Conservation (phyloP, 2,113 vertebrate species). For the Podocnemis expansa region DNA sequence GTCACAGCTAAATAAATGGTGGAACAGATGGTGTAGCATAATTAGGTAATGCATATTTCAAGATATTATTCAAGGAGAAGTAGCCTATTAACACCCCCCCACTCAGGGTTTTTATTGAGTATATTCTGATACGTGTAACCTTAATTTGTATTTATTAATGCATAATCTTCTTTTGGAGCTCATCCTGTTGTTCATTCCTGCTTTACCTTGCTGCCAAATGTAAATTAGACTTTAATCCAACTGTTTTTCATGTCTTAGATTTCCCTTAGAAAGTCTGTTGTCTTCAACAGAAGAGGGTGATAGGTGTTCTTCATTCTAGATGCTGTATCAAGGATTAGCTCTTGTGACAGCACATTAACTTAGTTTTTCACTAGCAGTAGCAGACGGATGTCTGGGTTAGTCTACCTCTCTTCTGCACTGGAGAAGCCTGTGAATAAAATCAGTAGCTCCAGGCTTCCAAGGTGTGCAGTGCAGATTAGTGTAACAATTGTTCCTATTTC, state of each 20-base stretch:
- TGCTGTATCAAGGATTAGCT: background rate
- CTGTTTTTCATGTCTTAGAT: background rate
- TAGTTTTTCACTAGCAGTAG: background rate
- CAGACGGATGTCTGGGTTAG: background rate
- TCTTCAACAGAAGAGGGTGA: background rate
- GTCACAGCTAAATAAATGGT: background rate
- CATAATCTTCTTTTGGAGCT: background rate
- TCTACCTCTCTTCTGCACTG: background rate
- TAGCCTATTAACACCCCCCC: no score
- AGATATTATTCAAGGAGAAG: background rate
- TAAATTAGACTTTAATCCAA: background rate
- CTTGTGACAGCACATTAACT: background rate
- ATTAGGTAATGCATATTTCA: background rate
- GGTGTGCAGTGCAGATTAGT: background rate
- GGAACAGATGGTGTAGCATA: background rate
- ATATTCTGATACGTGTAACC: background rate
- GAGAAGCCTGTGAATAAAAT: background rate
- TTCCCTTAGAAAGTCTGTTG: background rate
- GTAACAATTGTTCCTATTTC: background rate
- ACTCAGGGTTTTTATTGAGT: background rate
- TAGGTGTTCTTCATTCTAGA: background rate
- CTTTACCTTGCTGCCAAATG: background rate
- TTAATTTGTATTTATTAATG: background rate
- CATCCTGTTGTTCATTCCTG: background rate
- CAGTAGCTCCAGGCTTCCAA: background rate